These are phyloP conservation scores for Pristionchus japonicus DNA, from an alignment of 2,888 invertebrate species.

Conservation along the genomic window DNA sequence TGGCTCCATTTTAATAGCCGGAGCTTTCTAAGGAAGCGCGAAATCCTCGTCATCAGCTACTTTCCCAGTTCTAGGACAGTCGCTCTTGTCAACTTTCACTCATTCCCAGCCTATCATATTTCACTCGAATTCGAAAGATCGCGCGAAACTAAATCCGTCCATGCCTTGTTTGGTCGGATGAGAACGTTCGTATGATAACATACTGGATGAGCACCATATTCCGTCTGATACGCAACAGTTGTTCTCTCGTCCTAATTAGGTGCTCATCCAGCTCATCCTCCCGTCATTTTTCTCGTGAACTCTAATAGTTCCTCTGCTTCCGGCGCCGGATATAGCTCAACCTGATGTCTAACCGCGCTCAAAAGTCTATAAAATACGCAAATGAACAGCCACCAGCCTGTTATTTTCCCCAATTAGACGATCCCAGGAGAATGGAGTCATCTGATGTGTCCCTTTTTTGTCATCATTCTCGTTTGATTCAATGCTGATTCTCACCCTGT, in stretches of 20 bases:
- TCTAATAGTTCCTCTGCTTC: background rate
- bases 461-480: background rate
- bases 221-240: too few relatives aligned
- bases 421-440: background rate
- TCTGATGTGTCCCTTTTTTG: background rate
- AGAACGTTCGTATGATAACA: too few relatives aligned
- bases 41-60: background rate
- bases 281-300: background rate
- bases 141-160: background rate
- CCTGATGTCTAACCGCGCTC: background rate
- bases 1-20: background rate
- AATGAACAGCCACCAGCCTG: background rate
- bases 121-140: background rate
- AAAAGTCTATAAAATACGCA: background rate
- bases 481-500: too few relatives aligned
- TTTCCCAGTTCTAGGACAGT: background rate
- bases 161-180: too few relatives aligned
- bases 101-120: background rate
- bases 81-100: background rate
- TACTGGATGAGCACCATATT: too few relatives aligned
- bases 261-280: too few relatives aligned
- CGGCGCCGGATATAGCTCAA: background rate
- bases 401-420: background rate
- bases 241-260: too few relatives aligned
- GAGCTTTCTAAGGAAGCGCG: background rate